A percentile compares a stretch with the other conserved stretches of the same genome.
phyloP scores from a whole-genome alignment of 1,140 invertebrate species.

The Cepaea nemoralis region DNA sequence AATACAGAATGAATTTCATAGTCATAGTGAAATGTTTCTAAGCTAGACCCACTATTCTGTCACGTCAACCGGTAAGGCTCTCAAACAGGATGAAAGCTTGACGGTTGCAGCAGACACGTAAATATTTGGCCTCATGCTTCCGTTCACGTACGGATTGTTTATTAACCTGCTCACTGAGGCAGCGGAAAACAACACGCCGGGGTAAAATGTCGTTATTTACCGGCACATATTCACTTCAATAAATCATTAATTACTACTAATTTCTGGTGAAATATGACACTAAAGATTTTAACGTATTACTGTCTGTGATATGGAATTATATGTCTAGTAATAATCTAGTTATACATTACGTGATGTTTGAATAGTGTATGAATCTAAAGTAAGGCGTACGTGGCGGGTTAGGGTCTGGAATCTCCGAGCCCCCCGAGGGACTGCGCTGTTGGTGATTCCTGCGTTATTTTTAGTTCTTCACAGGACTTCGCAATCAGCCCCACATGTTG shows the following conservation, averaged over 20 bases:
- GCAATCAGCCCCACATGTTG: too few species aligned
- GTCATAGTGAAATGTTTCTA: not conserved
- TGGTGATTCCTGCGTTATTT: constrained; percentile 20
- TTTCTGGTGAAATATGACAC: too few species aligned
- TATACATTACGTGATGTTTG: too few species aligned
- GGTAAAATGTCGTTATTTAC: not conserved
- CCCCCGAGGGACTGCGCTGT: too few species aligned
- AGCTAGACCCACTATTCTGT: not conserved
- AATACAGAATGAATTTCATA: not conserved
- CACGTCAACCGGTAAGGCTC: not conserved
- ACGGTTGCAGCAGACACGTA: not conserved
- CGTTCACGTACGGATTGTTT: not conserved
- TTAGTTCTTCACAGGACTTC: too few species aligned
- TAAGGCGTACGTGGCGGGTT: constrained; percentile 1
- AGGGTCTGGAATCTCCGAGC: not conserved
- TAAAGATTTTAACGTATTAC: too few species aligned
- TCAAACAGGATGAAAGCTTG: not conserved
- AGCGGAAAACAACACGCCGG: not conserved
- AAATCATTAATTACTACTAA: too few species aligned
- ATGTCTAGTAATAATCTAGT: too few species aligned
- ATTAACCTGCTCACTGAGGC: not conserved
- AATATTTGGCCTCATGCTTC: not conserved
- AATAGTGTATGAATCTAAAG: not conserved
- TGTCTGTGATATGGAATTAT: too few species aligned
- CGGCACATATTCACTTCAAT: too few species aligned